These are phyloP conservation scores for Hirtodrosophila alboralis DNA, from an alignment of 2,888 invertebrate genomes.

Conservation along the genomic window DNA sequence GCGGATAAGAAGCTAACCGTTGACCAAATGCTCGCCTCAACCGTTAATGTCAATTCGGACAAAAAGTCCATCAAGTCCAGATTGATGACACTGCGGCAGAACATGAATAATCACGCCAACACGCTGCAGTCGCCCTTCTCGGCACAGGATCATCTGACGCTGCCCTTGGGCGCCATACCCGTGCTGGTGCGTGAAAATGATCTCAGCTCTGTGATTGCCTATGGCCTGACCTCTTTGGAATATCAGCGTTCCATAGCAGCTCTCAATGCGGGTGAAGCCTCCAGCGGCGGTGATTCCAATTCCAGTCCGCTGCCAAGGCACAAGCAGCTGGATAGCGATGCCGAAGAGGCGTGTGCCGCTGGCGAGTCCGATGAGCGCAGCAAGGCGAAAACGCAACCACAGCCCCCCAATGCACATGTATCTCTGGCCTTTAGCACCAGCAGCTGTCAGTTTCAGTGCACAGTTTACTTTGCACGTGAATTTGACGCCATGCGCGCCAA, in stretches of 20 bases:
- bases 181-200: slow-evolving; percentile 92
- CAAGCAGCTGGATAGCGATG: slow-evolving; percentile 80
- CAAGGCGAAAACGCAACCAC: slow-evolving; percentile 50
- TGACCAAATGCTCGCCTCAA: slow-evolving; percentile 61
- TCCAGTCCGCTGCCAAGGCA: slow-evolving; percentile 81
- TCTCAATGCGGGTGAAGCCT: slow-evolving; percentile 35
- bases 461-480: slow-evolving; percentile 95
- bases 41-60: slow-evolving; percentile 76
- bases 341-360: slow-evolving; percentile 64
- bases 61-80: slow-evolving; percentile 87
- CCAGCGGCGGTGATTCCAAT: slow-evolving; percentile 32
- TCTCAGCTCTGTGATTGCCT: slow-evolving; percentile 93
- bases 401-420: slow-evolving; percentile 83
- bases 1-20: slow-evolving; percentile 62
- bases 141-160: slow-evolving; percentile 88
- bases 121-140: slow-evolving; percentile 87
- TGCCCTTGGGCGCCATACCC: slow-evolving; percentile 87
- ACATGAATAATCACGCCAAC: slow-evolving; percentile 85
- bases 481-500: slow-evolving; percentile 91
- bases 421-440: slow-evolving; percentile 87
- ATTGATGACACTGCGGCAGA: slow-evolving; percentile 88
- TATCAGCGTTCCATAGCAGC: slow-evolving; percentile 88
- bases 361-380: slow-evolving; percentile 49
- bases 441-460: slow-evolving; percentile 93
- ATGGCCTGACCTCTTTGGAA: slow-evolving; percentile 89